Evolutionary conservation across 2,888 invertebrate species (phyloP).

Genomic region (Allolobophora icterica): DNA sequence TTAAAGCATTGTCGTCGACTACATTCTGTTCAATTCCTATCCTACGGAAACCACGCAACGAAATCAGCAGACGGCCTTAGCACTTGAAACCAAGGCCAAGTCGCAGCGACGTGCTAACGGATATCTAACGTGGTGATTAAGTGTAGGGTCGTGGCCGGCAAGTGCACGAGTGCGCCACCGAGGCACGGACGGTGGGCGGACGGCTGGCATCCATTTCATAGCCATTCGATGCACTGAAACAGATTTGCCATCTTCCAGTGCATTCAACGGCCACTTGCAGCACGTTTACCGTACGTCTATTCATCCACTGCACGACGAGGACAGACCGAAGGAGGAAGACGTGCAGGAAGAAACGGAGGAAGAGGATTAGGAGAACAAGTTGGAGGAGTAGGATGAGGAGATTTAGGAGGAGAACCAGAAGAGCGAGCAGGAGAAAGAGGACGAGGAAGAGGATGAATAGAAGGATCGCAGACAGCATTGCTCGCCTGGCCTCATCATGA

Average conservation of each 20-base stretch:
- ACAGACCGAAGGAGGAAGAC: not conserved
- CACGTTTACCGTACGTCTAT: not conserved
- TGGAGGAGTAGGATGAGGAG: not conserved
- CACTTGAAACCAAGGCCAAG: not conserved
- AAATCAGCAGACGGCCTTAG: too few relatives aligned
- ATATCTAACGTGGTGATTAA: constrained; percentile 7
- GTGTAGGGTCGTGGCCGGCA: not conserved
- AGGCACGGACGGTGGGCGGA: not conserved
- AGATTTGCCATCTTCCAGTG: not conserved
- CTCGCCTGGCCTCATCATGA: constrained; percentile 8
- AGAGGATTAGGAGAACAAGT: not conserved
- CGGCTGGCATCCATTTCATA: not conserved
- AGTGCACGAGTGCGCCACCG: not conserved
- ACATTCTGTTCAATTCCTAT: not conserved
- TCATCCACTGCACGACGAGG: not conserved
- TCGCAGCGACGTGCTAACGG: constrained; percentile 9
- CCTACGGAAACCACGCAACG: not conserved
- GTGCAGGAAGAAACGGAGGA: not conserved
- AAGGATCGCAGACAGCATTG: not conserved
- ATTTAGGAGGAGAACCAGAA: not conserved
- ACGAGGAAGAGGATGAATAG: not conserved
- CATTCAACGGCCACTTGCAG: not conserved
- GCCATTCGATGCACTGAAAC: not conserved
- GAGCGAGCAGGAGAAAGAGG: not conserved
- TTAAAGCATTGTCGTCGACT: not conserved